phyloP scores from a whole-genome alignment of 2,888 invertebrate genomes.

The Acleris holmiana region DNA sequence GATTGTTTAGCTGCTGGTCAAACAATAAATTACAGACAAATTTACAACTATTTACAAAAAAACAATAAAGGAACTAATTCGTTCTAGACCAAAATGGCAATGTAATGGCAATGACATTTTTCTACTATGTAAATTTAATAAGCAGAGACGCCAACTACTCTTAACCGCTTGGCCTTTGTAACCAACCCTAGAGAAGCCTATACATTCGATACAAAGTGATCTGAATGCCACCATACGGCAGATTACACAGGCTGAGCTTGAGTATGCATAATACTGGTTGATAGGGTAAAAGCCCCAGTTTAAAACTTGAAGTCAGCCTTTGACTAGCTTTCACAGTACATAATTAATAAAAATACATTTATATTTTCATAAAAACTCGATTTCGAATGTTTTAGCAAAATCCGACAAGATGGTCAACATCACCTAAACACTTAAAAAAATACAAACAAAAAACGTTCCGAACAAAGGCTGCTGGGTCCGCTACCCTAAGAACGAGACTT shows the following conservation, averaged over 20 bases:
- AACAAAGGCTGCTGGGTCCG: constrained; percentile 1
- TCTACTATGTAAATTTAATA: constrained; percentile 65
- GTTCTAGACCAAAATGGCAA: constrained; percentile 82
- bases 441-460: background rate
- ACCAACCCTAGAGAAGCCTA: background rate
- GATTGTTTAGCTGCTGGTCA: constrained; percentile 65
- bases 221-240: background rate
- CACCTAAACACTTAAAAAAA: too few relatives aligned
- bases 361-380: too few relatives aligned
- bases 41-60: constrained; percentile 80
- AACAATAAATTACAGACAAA: constrained; percentile 77
- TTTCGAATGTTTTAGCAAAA: too few relatives aligned
- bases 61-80: constrained; percentile 77
- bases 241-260: background rate
- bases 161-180: background rate
- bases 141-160: constrained; percentile 63
- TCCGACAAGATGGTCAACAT: too few relatives aligned
- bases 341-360: constrained; percentile 1
- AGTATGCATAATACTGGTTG: constrained; percentile 10
- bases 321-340: constrained; percentile 2
- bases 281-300: constrained; percentile 12
- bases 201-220: background rate
- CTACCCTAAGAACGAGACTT: background rate
- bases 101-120: constrained; percentile 79
- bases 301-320: constrained; percentile 10